Base-by-base conservation (phyloP, 2,888 invertebrate genomes). In the Cyclophora albipunctata region DNA sequence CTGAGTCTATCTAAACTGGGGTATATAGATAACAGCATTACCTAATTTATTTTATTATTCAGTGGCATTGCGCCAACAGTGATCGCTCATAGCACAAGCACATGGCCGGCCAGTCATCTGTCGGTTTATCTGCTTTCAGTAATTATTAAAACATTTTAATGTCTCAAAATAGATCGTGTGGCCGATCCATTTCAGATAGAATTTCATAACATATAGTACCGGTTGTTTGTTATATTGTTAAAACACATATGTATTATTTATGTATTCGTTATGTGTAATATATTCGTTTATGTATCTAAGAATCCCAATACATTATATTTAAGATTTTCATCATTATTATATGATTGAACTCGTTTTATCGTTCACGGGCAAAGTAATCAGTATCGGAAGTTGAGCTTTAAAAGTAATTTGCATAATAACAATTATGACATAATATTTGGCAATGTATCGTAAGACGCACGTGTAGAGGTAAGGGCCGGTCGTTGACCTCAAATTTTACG, bases 401-500 rank as follows among this genome's bases (percentile, higher is more conserved):
- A 20, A 20, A 20, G 20, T 37, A 37, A 37, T 37, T 37, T 37
- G 52, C 59, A 55, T 54, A 64, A 57, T 59, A 20, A 20, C 20
- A 20, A 20, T 20, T 20, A 58, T 66, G 60, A 53, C 59, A 57
- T 66, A 64, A 68, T 59, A 62, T 63, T 60, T 64, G 59, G 53
- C 63, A 68, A 65, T 65, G 64, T 63, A 63, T 60, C 62, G 65
- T 58, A 58, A 49, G 51, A 52, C 64, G 60, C 82, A 78, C 76
- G 77, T 80, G 79, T 60, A 56, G 65, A 57, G 67, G 65, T 68
- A 76, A 78, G 79, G 81, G 82, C 74, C 83, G 84, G 84, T 75
- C 83, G 66, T 66, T 73, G 83, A 81, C 81, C 84, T 66, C 64
- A 63, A 67, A 67, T 72, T 71, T 76, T 67, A 72, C 63, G 67